These are phyloP conservation scores for Solen grandis DNA, from an alignment of 1,140 invertebrate genomes.

Conservation along the genomic window DNA sequence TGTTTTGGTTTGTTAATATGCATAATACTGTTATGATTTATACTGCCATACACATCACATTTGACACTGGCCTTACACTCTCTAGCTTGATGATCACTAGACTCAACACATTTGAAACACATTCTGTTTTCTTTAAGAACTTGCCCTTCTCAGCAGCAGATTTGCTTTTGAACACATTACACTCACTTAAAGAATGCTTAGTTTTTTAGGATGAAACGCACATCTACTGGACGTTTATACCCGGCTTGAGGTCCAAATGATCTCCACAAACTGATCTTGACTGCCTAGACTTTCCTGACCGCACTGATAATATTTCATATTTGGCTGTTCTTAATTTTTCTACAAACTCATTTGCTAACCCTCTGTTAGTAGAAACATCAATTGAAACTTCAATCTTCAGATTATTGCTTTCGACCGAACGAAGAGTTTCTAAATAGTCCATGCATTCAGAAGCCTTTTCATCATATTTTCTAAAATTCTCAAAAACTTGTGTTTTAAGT, in stretches of 20 bases:
- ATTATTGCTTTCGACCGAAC: neutral
- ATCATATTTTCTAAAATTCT: neutral
- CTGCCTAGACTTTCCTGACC: neutral
- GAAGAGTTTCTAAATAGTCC: neutral
- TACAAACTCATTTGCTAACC: neutral
- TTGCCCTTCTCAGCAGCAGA: conserved; percentile 8
- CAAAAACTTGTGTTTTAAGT: neutral
- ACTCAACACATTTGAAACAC: conserved; percentile 49
- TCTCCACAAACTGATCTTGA: neutral
- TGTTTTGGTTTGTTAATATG: neutral
- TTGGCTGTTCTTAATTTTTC: neutral
- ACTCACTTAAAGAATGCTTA: neutral
- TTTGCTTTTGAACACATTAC: conserved; percentile 10
- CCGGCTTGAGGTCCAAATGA: too few species aligned
- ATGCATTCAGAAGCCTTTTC: neutral
- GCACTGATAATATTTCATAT: neutral
- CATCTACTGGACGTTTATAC: neutral
- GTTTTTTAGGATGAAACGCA: neutral
- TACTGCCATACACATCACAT: conserved; percentile 35
- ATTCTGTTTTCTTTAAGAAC: conserved; percentile 48
- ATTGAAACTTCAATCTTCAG: neutral
- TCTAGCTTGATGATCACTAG: conserved; percentile 21
- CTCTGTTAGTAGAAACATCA: neutral
- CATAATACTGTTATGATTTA: conserved; percentile 30
- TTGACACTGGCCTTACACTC: conserved; percentile 32